Conservation (phyloP, 1,140 invertebrate species). For the Chelonus insularis region DNA sequence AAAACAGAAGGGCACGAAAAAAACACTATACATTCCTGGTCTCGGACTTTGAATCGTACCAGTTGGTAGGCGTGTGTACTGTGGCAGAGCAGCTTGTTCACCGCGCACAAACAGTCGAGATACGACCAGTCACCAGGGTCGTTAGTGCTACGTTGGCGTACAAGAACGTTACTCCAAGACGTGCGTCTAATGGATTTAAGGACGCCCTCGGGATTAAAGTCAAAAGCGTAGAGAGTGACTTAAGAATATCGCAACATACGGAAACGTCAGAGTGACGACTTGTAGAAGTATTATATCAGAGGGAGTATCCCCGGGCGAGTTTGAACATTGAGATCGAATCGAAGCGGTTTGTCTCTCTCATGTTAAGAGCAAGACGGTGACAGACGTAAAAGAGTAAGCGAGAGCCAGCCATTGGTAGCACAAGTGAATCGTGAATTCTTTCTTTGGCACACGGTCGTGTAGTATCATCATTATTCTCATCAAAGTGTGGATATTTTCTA, state of each 20-base stretch:
- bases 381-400: background rate
- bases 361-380: background rate
- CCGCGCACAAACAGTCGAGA: constrained; percentile 40
- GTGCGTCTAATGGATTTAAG: background rate
- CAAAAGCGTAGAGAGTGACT: no score
- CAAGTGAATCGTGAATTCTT: no score
- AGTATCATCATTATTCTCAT: no score
- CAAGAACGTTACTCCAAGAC: constrained; percentile 15
- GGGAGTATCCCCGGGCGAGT: background rate
- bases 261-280: no score
- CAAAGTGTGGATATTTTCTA: no score
- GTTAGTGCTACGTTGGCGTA: constrained; percentile 30
- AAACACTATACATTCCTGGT: background rate
- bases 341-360: background rate
- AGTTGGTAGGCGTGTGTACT: constrained; percentile 15
- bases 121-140: constrained; percentile 34
- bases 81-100: constrained; percentile 31
- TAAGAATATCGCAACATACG: no score
- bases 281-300: background rate
- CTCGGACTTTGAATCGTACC: constrained; percentile 16
- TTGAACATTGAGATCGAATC: constrained; percentile 7
- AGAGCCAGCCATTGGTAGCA: background rate
- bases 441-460: no score
- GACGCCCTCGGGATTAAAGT: background rate
- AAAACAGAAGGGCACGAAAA: no score